Conservation (phyloP, 2,797 vertebrate species). For the Coilia nasus region DNA sequence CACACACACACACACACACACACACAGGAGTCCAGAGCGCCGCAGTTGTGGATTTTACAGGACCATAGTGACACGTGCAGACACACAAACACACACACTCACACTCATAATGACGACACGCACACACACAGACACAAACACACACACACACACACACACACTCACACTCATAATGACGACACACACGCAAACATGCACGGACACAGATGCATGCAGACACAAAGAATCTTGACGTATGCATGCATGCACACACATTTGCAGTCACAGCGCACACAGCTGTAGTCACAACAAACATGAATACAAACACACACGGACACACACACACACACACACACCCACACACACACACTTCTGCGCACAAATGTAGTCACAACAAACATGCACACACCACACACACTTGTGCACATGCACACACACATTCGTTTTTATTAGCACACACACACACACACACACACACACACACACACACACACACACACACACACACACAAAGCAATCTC, state of each 20-base stretch:
- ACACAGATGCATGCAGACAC: neutral
- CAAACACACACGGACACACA: neutral
- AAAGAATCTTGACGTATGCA: neutral
- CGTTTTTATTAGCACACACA: too few relatives aligned
- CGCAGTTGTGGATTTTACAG: neutral
- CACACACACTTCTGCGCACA: neutral
- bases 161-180: neutral
- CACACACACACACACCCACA: neutral
- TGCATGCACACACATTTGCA: neutral
- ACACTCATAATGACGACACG: neutral
- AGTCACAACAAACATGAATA: too few relatives aligned
- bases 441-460: neutral
- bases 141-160: neutral
- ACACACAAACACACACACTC: neutral
- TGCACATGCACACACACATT: too few relatives aligned
- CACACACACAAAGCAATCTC: neutral
- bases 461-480: neutral
- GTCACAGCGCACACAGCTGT: neutral
- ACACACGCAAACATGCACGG: neutral
- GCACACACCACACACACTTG: conserved; percentile 4
- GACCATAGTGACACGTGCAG: neutral
- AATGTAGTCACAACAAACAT: too few relatives aligned
- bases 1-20: neutral
- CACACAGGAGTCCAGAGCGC: conserved; percentile 16
- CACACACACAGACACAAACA: too few relatives aligned